Conservation (phyloP, 1,140 invertebrate species). For the Magallana gigas region DNA sequence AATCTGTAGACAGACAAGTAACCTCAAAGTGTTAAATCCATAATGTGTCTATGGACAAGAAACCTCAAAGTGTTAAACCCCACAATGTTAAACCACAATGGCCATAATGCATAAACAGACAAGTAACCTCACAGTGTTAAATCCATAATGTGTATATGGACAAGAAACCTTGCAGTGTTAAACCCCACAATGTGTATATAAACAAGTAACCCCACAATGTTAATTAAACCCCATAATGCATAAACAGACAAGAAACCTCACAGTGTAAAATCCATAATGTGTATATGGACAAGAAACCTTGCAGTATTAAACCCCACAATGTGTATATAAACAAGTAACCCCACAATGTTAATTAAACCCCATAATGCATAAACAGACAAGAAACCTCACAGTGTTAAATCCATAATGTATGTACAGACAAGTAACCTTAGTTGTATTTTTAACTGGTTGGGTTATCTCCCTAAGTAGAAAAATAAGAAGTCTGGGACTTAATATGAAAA, state of each 20-base stretch:
- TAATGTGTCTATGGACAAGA: neutral
- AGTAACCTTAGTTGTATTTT: neutral
- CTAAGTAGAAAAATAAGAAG: slow-evolving; percentile 6
- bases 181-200: neutral
- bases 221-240: neutral
- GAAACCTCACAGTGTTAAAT: neutral
- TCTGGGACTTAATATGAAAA: neutral
- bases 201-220: no score
- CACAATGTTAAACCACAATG: neutral
- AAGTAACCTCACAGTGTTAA: neutral
- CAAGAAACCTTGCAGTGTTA: neutral
- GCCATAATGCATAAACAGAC: neutral
- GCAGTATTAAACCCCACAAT: neutral
- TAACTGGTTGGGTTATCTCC: neutral
- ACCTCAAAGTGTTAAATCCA: neutral
- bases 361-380: neutral
- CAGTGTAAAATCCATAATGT: neutral
- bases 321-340: neutral
- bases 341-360: neutral
- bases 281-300: neutral
- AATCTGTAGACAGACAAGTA: neutral
- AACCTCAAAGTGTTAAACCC: no score
- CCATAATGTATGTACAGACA: neutral
- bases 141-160: neutral
- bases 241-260: neutral